Conservation (phyloP, 2,797 vertebrate species). For the Knipowitschia caucasica region DNA sequence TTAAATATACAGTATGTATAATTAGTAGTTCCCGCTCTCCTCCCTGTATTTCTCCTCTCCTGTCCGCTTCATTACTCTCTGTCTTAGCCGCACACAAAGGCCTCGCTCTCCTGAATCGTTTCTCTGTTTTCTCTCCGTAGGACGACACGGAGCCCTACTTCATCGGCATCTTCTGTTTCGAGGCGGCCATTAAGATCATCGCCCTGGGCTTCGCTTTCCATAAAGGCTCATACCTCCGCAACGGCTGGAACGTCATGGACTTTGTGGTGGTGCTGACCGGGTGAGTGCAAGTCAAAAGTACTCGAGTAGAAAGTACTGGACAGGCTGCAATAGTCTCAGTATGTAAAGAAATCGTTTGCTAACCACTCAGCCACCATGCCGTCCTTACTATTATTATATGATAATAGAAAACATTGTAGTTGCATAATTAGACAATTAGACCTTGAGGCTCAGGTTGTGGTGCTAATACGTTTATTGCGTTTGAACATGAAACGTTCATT, state of each 20-base stretch:
- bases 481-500: no score
- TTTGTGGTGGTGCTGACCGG: constrained; percentile 97
- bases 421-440: no score
- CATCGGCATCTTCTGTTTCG: constrained; percentile 99
- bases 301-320: neutral
- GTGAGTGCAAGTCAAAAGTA: constrained; percentile 72
- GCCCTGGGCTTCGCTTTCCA: constrained; percentile 96
- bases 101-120: constrained; percentile 28
- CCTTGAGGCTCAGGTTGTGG: no score
- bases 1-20: no score
- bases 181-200: constrained; percentile 98
- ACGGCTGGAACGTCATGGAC: constrained; percentile 99
- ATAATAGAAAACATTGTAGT: no score
- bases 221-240: constrained; percentile 96
- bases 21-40: constrained; percentile 31
- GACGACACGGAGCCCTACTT: constrained; percentile 98
- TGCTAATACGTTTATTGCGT: no score
- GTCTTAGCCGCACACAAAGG: constrained; percentile 57
- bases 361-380: no score
- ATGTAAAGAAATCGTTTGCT: no score
- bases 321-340: no score
- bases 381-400: no score
- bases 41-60: constrained; percentile 28
- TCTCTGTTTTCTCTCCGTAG: constrained; percentile 72
- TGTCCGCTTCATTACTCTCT: constrained; percentile 58